Evolutionary conservation across 2,797 vertebrate species (phyloP).

Genomic region (Phataginus tetradactyla): DNA sequence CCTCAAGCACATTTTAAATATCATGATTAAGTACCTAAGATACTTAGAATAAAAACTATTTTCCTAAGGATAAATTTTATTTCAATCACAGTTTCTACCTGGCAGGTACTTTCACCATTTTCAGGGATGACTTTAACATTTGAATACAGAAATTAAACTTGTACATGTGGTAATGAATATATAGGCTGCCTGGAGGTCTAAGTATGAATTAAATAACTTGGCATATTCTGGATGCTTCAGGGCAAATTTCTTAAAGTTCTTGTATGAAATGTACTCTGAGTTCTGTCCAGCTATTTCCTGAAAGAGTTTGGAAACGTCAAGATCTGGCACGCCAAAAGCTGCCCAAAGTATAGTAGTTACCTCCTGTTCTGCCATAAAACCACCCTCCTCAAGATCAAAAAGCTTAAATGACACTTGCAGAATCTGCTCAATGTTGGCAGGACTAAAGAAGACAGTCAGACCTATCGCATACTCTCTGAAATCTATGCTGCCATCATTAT

Average conservation of each 20-base stretch:
- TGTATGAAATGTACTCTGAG: constrained; percentile 91
- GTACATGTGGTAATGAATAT: constrained; percentile 82
- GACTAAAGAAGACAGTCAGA: constrained; percentile 93
- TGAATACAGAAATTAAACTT: constrained; percentile 62
- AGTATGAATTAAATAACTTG: constrained; percentile 95
- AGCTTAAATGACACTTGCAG: constrained; percentile 93
- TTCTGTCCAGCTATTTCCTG: constrained; percentile 91
- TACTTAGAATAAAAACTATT: constrained; percentile 54
- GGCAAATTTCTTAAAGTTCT: constrained; percentile 92
- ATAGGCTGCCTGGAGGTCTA: constrained; percentile 94
- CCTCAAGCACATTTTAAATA: constrained; percentile 63
- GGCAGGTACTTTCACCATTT: constrained; percentile 83
- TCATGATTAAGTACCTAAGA: background rate
- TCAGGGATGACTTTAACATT: constrained; percentile 29
- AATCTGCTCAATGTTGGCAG: constrained; percentile 93
- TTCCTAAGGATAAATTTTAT: constrained; percentile 53
- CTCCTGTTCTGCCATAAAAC: constrained; percentile 91
- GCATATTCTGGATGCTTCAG: constrained; percentile 92
- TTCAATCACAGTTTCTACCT: constrained; percentile 93
- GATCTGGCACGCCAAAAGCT: constrained; percentile 91
- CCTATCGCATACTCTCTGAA: constrained; percentile 97
- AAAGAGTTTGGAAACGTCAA: constrained; percentile 92
- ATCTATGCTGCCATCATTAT: constrained; percentile 95
- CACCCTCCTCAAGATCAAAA: constrained; percentile 93
- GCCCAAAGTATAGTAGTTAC: constrained; percentile 90